phyloP scores from a whole-genome alignment of 2,113 vertebrate species.

The Labrus mixtus region DNA sequence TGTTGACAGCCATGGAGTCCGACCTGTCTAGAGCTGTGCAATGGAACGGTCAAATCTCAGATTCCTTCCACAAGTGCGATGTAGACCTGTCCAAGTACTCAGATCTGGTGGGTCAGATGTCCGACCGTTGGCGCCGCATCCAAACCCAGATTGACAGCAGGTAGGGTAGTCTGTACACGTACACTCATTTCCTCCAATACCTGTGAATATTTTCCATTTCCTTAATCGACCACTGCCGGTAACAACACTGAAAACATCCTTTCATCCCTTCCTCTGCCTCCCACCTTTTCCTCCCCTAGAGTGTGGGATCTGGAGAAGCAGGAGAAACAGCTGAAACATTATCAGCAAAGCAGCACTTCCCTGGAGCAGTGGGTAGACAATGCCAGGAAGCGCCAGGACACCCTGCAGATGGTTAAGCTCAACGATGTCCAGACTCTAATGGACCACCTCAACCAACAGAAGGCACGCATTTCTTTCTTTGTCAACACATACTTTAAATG shows the following conservation, averaged over 20 bases:
- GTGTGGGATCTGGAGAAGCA: constrained; percentile 94
- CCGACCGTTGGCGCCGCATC: constrained; percentile 93
- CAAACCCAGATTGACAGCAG: constrained; percentile 94
- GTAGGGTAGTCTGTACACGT: constrained; percentile 67
- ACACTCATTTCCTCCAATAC: neutral
- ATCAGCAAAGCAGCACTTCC: constrained; percentile 87
- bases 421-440: constrained; percentile 86
- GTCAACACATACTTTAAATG: neutral
- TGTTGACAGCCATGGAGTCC: constrained; percentile 88
- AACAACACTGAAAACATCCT: constrained; percentile 29
- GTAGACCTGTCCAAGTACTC: constrained; percentile 90
- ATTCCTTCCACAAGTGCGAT: constrained; percentile 90
- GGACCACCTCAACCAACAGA: constrained; percentile 93
- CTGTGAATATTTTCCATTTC: neutral
- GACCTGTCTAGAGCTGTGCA: constrained; percentile 88
- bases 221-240: constrained; percentile 6
- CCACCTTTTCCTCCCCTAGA: constrained; percentile 76
- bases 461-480: constrained; percentile 81
- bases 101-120: constrained; percentile 89
- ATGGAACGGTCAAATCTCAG: constrained; percentile 88
- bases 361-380: constrained; percentile 91
- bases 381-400: constrained; percentile 90
- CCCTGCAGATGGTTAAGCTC: constrained; percentile 87
- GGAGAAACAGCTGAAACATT: constrained; percentile 90
- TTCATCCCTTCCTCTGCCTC: constrained; percentile 47